Evolutionary conservation across 2,113 vertebrate genomes (phyloP).

Genomic region (Cairina moschata): DNA sequence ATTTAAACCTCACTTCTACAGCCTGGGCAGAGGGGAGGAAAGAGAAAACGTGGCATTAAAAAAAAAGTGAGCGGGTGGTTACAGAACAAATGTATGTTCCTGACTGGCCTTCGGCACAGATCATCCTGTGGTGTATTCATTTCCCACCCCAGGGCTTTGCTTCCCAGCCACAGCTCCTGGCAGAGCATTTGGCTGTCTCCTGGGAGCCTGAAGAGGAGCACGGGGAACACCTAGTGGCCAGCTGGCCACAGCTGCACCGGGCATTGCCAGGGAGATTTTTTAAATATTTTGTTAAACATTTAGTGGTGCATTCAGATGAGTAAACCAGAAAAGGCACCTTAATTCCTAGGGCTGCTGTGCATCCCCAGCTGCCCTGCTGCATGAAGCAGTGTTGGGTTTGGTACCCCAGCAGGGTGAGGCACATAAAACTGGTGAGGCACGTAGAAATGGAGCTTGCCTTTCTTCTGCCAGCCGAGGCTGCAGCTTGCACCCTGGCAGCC

Average conservation of each 20-base stretch:
- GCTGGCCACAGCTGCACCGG: neutral
- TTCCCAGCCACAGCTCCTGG: neutral
- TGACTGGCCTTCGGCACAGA: neutral
- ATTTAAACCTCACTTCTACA: conserved; percentile 5
- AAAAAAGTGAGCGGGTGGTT: neutral
- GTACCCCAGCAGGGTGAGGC: neutral
- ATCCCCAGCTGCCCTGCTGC: neutral
- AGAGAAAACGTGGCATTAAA: neutral
- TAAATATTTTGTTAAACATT: neutral
- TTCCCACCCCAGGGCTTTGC: neutral
- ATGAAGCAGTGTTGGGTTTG: neutral
- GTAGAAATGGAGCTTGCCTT: neutral
- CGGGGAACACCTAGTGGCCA: conserved; percentile 72
- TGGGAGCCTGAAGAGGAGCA: neutral
- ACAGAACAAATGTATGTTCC: neutral
- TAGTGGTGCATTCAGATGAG: neutral
- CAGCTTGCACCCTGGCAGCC: neutral
- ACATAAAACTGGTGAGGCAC: neutral
- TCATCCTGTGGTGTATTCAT: neutral
- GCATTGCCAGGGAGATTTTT: neutral
- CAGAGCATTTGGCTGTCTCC: neutral
- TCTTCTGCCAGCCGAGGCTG: neutral
- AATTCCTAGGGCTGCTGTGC: neutral
- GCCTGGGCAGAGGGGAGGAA: neutral
- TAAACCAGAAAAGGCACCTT: neutral